A percentile compares a stretch with the other conserved stretches of the same genome.
Evolutionary conservation across 2,113 vertebrate species (phyloP).

Genomic region (Labeo rohita): DNA sequence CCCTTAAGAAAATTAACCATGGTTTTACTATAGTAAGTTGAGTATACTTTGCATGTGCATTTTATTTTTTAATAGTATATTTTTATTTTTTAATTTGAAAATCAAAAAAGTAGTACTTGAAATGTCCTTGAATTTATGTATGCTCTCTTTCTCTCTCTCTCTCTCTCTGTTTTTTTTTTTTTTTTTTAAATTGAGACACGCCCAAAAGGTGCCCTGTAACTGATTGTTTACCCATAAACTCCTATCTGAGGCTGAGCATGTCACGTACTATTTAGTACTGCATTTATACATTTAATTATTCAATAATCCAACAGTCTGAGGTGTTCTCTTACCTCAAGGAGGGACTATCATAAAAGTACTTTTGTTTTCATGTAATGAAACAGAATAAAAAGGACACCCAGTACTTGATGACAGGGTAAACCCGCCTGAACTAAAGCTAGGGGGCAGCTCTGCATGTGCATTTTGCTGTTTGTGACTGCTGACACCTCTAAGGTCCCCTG

Average conservation of each 20-base stretch:
- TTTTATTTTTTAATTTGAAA: too few relatives aligned
- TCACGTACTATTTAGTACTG: neutral
- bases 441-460: neutral
- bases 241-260: neutral
- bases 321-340: neutral
- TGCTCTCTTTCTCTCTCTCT: too few relatives aligned
- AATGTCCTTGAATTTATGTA: too few relatives aligned
- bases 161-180: too few relatives aligned
- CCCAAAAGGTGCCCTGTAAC: too few relatives aligned
- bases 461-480: neutral
- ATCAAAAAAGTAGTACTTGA: too few relatives aligned
- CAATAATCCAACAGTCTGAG: neutral
- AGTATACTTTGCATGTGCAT: too few relatives aligned
- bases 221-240: neutral
- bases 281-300: constrained; percentile 31
- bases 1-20: too few relatives aligned
- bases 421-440: neutral
- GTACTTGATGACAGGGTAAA: too few relatives aligned
- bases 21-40: too few relatives aligned
- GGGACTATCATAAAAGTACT: neutral
- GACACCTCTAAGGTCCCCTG: neutral
- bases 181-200: too few relatives aligned
- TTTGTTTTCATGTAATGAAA: neutral
- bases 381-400: neutral
- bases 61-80: too few relatives aligned